Evolutionary conservation across 35 echinoderm and acorn worm genomes (phyloP), one percentile per base, ranked within the genome.

Genomic region (Hemicentrotus pulcherrimus): DNA sequence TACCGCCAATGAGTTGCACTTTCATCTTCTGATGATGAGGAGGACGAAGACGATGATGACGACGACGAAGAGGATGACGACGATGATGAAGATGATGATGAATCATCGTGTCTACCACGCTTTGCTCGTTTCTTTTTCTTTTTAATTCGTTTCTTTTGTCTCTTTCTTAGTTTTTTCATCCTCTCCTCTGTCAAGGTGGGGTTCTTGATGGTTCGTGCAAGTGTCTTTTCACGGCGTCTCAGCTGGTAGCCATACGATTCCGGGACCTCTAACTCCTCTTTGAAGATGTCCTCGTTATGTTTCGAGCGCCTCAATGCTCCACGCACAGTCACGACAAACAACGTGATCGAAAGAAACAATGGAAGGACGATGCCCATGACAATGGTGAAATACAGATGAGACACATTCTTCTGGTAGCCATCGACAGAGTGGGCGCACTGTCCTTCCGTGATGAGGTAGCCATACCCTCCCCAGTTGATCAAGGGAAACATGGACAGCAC

Each of bases 401-500:
- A 88, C 7, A 96, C 85, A 31, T 61, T 71, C 46, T 94, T 94
- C 94, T 96, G 96, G 46, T 93, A 96, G 46, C 96, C 96, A 31
- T 58, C 91, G 28, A 91, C 86, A 28, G 52, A 86, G 24, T 94
- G 94, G 19, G 33, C 50, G 71, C 96, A 96, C 32, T 94, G 96
- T 30, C 94, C 85, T 78, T 94, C 93, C 12, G 47, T 28, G 41
- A 86, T 18, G 19, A 96, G 94, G 52, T 90, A 96, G 2, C 55
- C 96, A 33, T 96, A 96, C 48, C 47, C 96, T 22, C 96, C 96
- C 96, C 96, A 96, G 28, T 94, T 94, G 48, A 94, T 93, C 31
- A 96, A 47, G 14, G 96, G 96, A 35, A 96, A 91, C 31, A 96
- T 86, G 5, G 94, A 61, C 78, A 96, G 46, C 10, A 96, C 86